Evolutionary conservation across 2,888 invertebrate species (phyloP).

Genomic region (Heteromurus nitidus): DNA sequence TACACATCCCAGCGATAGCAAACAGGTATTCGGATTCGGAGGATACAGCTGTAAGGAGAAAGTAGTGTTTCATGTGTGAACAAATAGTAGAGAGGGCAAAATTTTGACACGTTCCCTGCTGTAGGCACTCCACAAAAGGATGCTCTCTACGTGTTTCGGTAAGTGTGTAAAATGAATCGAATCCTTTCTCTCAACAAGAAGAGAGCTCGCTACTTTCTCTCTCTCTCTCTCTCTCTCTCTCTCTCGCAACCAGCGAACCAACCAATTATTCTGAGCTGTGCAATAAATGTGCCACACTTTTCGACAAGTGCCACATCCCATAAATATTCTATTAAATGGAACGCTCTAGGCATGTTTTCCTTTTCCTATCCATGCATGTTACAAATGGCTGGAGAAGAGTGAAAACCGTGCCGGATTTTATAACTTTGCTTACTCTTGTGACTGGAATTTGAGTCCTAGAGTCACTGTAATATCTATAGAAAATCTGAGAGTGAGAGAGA

Average conservation of each 20-base stretch:
- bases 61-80: constrained; percentile 44
- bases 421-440: constrained; percentile 3
- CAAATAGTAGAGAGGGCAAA: constrained; percentile 45
- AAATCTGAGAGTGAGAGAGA: too few relatives aligned
- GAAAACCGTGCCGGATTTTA: too few relatives aligned
- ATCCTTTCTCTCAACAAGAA: not conserved
- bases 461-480: constrained; percentile 5
- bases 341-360: constrained; percentile 15
- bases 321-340: constrained; percentile 50
- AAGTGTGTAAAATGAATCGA: constrained; percentile 20
- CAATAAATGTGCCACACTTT: constrained; percentile 48
- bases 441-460: not conserved
- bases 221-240: constrained; percentile 1
- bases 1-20: too few relatives aligned
- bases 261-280: constrained; percentile 26
- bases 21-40: too few relatives aligned
- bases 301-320: constrained; percentile 44
- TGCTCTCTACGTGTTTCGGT: constrained; percentile 10
- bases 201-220: too few relatives aligned
- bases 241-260: constrained; percentile 19
- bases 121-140: not conserved
- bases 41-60: not conserved
- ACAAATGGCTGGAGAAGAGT: too few relatives aligned
- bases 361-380: constrained; percentile 5
- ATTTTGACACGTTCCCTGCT: constrained; percentile 43